A percentile compares a stretch with the other conserved stretches of the same genome.
These are phyloP conservation scores for Stenotaenia linearis DNA, from an alignment of 2,888 invertebrate species.

Conservation along the genomic window DNA sequence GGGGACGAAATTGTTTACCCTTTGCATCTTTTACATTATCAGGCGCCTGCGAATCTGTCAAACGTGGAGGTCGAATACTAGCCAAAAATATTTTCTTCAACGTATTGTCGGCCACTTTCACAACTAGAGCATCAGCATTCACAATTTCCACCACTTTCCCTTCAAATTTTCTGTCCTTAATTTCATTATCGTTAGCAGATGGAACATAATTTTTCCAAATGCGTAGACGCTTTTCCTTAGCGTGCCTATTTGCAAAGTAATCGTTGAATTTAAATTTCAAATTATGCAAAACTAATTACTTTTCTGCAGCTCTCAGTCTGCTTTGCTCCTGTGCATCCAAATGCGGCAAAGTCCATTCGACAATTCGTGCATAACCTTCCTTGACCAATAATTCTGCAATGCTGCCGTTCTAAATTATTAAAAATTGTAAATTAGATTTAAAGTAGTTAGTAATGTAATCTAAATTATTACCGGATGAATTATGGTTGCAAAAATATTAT, in stretches of 20 bases:
- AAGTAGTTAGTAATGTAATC: not conserved
- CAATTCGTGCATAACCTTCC: slow-evolving; percentile 89
- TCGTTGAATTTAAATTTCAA: not conserved
- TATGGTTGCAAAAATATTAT: slow-evolving; percentile 88
- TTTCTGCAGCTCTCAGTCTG: slow-evolving; percentile 71
- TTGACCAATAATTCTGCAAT: slow-evolving; percentile 86
- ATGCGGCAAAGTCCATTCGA: slow-evolving; percentile 85
- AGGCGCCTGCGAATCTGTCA: slow-evolving; percentile 55
- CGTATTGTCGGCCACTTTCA: slow-evolving; percentile 70
- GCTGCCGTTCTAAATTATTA: slow-evolving; percentile 57
- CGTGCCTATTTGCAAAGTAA: slow-evolving; percentile 51
- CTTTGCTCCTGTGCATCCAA: slow-evolving; percentile 75
- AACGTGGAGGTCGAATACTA: slow-evolving; percentile 89
- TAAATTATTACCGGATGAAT: slow-evolving; percentile 66
- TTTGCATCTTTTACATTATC: slow-evolving; percentile 46
- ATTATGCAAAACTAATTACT: slow-evolving; percentile 44
- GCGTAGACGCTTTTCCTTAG: slow-evolving; percentile 77
- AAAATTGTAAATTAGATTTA: not conserved
- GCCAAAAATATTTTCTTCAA: slow-evolving; percentile 90
- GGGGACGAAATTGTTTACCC: slow-evolving; percentile 60
- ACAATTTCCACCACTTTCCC: slow-evolving; percentile 84
- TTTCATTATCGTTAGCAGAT: slow-evolving; percentile 62
- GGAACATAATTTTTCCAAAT: slow-evolving; percentile 90
- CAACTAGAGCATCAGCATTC: slow-evolving; percentile 86
- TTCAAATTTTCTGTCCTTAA: slow-evolving; percentile 73